phyloP scores from a whole-genome alignment of 2,113 vertebrate species.

The Catharus fuscescens region DNA sequence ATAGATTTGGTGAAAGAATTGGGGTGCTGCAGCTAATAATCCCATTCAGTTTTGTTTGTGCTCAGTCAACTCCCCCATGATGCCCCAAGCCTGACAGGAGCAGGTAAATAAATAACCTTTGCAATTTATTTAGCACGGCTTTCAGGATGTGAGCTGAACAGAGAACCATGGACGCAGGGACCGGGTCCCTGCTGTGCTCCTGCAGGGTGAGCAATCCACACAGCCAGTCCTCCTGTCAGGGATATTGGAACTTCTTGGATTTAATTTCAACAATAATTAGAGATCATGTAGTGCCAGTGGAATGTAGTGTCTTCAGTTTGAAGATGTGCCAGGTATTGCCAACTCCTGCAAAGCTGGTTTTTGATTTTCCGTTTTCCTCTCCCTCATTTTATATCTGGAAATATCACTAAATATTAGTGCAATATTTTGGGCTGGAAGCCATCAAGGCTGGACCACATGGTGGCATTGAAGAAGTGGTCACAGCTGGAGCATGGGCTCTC shows the following conservation, averaged over 20 bases:
- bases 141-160: not conserved
- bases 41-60: not conserved
- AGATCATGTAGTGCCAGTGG: conserved; percentile 1
- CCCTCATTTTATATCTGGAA: not conserved
- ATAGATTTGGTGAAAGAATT: conserved; percentile 40
- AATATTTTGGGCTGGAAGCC: not conserved
- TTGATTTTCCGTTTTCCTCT: not conserved
- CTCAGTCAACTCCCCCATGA: conserved; percentile 2
- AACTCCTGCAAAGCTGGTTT: not conserved
- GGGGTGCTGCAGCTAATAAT: conserved; percentile 44
- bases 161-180: conserved; percentile 3
- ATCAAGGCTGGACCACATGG: not conserved
- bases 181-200: conserved; percentile 45
- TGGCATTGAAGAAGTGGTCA: not conserved
- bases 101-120: not conserved
- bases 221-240: not conserved
- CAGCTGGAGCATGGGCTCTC: not conserved
- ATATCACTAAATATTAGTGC: not conserved
- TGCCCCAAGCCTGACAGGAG: conserved; percentile 16
- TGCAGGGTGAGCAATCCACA: not conserved
- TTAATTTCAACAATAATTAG: conserved; percentile 37
- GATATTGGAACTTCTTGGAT: conserved; percentile 28
- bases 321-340: not conserved
- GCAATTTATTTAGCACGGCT: conserved; percentile 34
- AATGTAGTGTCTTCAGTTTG: conserved; percentile 3